Base-by-base conservation (phyloP, 2,888 invertebrate species). In the Punctoribates punctum region DNA sequence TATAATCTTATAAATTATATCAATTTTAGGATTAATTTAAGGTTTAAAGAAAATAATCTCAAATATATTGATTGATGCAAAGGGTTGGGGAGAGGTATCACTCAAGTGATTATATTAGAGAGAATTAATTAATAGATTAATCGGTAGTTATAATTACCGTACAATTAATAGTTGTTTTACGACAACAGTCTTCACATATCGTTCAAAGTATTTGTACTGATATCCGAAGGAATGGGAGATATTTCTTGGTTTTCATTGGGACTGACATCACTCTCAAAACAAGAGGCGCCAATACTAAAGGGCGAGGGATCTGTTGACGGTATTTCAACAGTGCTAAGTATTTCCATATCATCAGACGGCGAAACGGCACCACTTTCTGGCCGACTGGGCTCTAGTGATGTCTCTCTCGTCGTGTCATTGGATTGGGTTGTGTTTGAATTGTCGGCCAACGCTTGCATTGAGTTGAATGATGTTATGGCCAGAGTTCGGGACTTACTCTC, bases 251-350 rank as follows among this genome's bases (percentile, higher is more conserved):
- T 65, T 51, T 77, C 78, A 23, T 78, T 78, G 51, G 77, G 79
- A 62, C 79, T 79, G 15, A 79, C 76, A 78, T 78, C 79, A 65
- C 62, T 65, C n/a, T 79, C 79, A 72, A 79, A 79, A 29, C 79
- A 77, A 25, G 78, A 70, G 62, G 62, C 62, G 1, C 78, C 78
- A 29, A 79, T 74, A 77, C 78, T 79, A 34, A 78, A 79, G 1
- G 79, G 79, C 8, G 79, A 79, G n/a, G 79, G 79, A 75, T 78
- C 77, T 8, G 78, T 77, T 29, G 79, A 79, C 3, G 78, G 77
- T 48, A 79, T 77, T 46, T 77, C 34, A 5, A 8, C 79, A 15
- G 77, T 72, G 34, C 75, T 77, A 4, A 79, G 67, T 11, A 79
- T 70, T 73, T 79, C 79, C 13, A 79, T 72, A 6, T 79, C 79